Conservation (phyloP, 2,797 vertebrate species). For the Lepilemur ruficaudatus region DNA sequence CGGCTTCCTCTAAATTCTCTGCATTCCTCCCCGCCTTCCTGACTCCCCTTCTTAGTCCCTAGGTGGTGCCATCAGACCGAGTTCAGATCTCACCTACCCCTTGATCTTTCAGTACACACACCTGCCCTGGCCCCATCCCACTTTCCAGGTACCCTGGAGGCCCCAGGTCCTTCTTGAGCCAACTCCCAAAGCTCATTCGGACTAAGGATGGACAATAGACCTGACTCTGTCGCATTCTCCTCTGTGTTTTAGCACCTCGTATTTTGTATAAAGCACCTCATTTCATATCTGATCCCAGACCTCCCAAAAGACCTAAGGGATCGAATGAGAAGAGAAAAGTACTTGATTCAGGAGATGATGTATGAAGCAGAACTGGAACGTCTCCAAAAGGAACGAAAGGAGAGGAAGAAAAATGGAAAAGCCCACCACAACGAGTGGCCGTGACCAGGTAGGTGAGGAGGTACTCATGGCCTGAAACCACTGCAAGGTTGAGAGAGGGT, state of each 20-base stretch:
- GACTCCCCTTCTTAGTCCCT: background rate
- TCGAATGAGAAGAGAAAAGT: slow-evolving; percentile 91
- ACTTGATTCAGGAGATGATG: slow-evolving; percentile 92
- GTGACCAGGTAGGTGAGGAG: slow-evolving; percentile 75
- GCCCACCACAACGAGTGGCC: slow-evolving; percentile 90
- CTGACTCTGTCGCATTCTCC: slow-evolving; percentile 57
- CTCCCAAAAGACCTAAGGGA: slow-evolving; percentile 90
- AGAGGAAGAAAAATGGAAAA: slow-evolving; percentile 88
- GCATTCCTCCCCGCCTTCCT: background rate
- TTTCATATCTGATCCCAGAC: slow-evolving; percentile 91
- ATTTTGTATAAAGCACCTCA: slow-evolving; percentile 91
- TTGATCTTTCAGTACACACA: background rate
- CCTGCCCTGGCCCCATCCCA: background rate
- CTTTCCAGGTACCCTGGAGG: background rate
- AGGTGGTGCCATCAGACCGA: background rate
- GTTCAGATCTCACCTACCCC: background rate
- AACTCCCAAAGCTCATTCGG: background rate
- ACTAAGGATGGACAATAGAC: background rate
- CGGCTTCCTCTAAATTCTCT: background rate
- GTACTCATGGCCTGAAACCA: accelerated
- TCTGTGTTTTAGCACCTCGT: slow-evolving; percentile 88
- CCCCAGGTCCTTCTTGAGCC: background rate
- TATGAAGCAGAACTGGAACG: slow-evolving; percentile 90
- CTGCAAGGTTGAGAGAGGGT: accelerated
- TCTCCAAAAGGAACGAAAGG: slow-evolving; percentile 89